These are phyloP conservation scores for Tribolium madens DNA, from an alignment of 1,140 invertebrate genomes.

Conservation along the genomic window DNA sequence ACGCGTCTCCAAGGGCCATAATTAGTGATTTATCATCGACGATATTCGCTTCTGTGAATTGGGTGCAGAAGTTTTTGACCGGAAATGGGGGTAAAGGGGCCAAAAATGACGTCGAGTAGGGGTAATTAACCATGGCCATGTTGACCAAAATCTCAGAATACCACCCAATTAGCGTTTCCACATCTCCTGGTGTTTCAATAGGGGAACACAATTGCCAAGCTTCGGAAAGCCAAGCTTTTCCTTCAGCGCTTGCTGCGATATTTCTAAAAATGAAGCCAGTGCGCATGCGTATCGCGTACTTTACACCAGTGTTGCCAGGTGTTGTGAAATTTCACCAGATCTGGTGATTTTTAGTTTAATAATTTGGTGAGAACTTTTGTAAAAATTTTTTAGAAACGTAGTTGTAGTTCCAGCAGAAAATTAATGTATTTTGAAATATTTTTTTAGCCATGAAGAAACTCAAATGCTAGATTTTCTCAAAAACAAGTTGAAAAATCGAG, in stretches of 20 bases:
- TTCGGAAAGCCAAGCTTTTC: conserved; percentile 76
- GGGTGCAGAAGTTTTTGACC: conserved; percentile 73
- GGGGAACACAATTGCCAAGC: conserved; percentile 81
- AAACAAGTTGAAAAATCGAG: too few relatives aligned
- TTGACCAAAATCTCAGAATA: conserved; percentile 78
- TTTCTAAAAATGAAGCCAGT: conserved; percentile 62
- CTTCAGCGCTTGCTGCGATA: conserved; percentile 70
- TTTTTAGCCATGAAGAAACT: too few relatives aligned
- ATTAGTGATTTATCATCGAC: conserved; percentile 70
- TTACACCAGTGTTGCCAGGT: too few relatives aligned
- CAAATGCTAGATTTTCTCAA: too few relatives aligned
- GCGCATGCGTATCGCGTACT: too few relatives aligned
- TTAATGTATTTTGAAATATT: too few relatives aligned
- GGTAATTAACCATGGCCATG: conserved; percentile 94
- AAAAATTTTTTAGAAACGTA: too few relatives aligned
- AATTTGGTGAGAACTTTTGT: too few relatives aligned
- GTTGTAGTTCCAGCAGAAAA: too few relatives aligned
- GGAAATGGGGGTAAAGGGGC: conserved; percentile 86
- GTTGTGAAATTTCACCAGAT: too few relatives aligned
- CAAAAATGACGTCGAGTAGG: conserved; percentile 87
- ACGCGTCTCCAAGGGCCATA: conserved; percentile 73
- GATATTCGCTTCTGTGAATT: conserved; percentile 62
- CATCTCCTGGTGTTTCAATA: conserved; percentile 71
- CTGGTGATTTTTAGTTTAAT: too few relatives aligned
- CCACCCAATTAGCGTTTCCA: conserved; percentile 72